Conservation (phyloP, 2,113 vertebrate species). For the Hucho hucho region DNA sequence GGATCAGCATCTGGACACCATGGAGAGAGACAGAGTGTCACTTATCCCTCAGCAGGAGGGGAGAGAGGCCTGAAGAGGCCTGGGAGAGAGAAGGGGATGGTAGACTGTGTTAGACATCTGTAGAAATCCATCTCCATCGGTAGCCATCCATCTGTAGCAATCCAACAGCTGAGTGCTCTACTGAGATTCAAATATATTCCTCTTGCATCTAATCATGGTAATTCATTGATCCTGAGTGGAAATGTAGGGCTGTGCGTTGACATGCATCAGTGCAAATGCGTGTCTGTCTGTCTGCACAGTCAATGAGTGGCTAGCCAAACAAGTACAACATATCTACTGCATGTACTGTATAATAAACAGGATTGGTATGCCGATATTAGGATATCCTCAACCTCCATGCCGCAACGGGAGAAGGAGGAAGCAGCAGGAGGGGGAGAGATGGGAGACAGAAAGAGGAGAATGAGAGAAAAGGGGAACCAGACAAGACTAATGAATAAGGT, state of each 20-base stretch:
- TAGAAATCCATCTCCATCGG: neutral
- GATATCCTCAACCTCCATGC: neutral
- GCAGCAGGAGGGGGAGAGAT: conserved; percentile 5
- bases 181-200: neutral
- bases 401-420: neutral
- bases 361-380: too few species aligned
- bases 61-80: neutral
- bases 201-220: neutral
- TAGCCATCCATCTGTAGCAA: neutral
- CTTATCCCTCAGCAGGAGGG: neutral
- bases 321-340: too few species aligned
- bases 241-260: too few species aligned
- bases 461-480: conserved; percentile 3
- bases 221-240: neutral
- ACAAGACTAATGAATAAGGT: conserved; percentile 65
- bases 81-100: neutral
- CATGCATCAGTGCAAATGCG: too few species aligned
- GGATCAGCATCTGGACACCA: conserved; percentile 67
- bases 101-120: neutral
- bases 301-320: too few species aligned
- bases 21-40: neutral
- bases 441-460: conserved; percentile 32
- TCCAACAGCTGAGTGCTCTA: too few species aligned
- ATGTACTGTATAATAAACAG: too few species aligned
- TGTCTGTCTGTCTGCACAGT: too few species aligned